Percentiles rank a stretch among this genome's conserved stretches.
phyloP scores from a whole-genome alignment of 2,797 vertebrate species.

The Leptatherina wallacei region DNA sequence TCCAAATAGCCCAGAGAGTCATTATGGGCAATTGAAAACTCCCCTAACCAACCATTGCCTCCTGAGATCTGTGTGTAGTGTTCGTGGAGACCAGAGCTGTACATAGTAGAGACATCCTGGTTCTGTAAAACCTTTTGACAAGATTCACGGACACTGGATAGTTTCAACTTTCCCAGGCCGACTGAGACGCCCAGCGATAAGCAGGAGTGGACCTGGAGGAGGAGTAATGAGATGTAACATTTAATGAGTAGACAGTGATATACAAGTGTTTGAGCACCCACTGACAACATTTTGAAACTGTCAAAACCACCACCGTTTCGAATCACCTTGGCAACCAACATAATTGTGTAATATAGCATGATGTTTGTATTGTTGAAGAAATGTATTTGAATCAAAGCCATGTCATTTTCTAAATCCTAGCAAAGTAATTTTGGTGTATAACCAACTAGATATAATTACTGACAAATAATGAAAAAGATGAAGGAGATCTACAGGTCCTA shows the following conservation, averaged over 20 bases:
- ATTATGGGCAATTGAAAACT: slow-evolving; percentile 38
- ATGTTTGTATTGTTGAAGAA: neutral
- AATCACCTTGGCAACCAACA: neutral
- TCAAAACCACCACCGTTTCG: neutral
- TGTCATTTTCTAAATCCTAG: no score
- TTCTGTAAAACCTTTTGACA: slow-evolving; percentile 42
- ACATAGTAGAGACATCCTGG: neutral
- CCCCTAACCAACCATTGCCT: slow-evolving; percentile 39
- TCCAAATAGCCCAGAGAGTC: slow-evolving; percentile 4
- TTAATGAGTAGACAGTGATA: neutral
- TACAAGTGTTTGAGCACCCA: neutral
- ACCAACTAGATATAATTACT: neutral
- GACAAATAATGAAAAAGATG: neutral
- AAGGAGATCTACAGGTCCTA: no score
- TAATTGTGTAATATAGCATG: no score
- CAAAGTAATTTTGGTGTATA: neutral
- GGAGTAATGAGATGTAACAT: neutral
- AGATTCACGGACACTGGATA: accelerated
- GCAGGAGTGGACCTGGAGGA: slow-evolving; percentile 41
- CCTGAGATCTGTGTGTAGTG: slow-evolving; percentile 54
- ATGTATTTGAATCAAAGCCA: no score
- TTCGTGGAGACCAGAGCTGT: slow-evolving; percentile 17
- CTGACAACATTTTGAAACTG: neutral
- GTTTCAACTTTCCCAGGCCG: neutral
- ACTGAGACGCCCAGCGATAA: slow-evolving; percentile 23